Evolutionary conservation across 2,797 vertebrate species (phyloP), one percentile per base, ranked within the genome.

Genomic region (Trichosurus vulpecula): DNA sequence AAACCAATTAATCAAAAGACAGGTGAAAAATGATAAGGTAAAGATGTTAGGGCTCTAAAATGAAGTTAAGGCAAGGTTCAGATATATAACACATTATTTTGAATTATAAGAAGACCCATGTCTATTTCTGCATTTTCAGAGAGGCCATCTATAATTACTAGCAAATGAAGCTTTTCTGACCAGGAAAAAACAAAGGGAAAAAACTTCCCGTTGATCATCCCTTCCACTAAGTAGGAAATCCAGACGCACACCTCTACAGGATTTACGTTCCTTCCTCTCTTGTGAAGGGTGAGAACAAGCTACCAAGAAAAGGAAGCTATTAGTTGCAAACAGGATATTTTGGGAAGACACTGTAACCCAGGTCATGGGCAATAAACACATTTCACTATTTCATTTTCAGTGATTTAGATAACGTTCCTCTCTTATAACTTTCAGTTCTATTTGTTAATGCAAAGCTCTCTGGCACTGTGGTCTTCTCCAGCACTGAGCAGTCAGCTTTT

Each of bases 181-280:
- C 92, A 91, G 58, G 90, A 30, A 96, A 94, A 95, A 96, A 93
- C 89, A 94, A 92, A 94, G n/a, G 41, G 87, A 92, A 90, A 94
- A 19, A 52, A 89, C 91, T 97, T 97, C 90, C 94, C 12, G 16
- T 47, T 55, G 66, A 90, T 91, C 58, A 61, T 96, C 96, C 95
- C 56, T 96, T 97, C 97, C 96, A 94, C 74, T 97, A 51, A 98
- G 98, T 98, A 98, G 98, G 98, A 99, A 98, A 91, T 93, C 93
- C 97, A 93, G 96, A 98, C 95, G 97, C 98, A 98, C 96, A 97
- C 31, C 94, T 93, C 91, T 96, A 98, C 97, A 98, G 98, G 98
- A 98, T 98, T 98, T 98, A 98, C 92, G 96, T 97, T 97, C 97
- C 97, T 97, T 96, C 96, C 96, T 96, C 95, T 96, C 52, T 66